Evolutionary conservation across 1,140 invertebrate genomes (phyloP).

Genomic region (Bombus sibiricus): DNA sequence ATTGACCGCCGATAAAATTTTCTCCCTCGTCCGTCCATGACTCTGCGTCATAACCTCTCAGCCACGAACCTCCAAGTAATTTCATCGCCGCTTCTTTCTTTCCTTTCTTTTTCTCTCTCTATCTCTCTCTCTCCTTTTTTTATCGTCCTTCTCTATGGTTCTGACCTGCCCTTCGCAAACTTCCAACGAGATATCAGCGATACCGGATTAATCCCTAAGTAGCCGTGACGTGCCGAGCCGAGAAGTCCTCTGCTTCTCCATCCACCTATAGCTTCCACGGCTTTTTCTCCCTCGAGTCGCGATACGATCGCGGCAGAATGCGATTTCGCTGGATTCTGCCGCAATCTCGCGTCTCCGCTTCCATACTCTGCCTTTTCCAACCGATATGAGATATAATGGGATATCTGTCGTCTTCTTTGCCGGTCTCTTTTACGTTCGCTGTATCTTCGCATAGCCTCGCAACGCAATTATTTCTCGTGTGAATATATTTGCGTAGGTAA

Average conservation of each 20-base stretch:
- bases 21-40: conserved; percentile 40
- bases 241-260: conserved; percentile 20
- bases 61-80: conserved; percentile 50
- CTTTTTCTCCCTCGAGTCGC: neutral
- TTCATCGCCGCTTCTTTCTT: conserved; percentile 40
- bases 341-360: neutral
- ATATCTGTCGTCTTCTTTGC: neutral
- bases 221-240: conserved; percentile 53
- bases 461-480: neutral
- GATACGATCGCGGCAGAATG: conserved; percentile 1
- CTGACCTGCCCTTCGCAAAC: neutral
- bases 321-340: conserved; percentile 15
- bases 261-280: neutral
- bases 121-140: neutral
- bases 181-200: conserved; percentile 57
- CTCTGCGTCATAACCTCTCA: conserved; percentile 54
- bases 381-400: conserved; percentile 20
- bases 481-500: neutral
- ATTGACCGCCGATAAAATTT: conserved; percentile 73
- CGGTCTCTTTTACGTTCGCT: neutral
- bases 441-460: neutral
- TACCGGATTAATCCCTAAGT: conserved; percentile 62
- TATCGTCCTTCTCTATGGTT: no score
- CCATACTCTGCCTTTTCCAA: neutral
- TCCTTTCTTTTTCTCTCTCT: conserved; percentile 2